Conservation (phyloP, 2,888 invertebrate genomes). For the Noctuana brunneofusca region DNA sequence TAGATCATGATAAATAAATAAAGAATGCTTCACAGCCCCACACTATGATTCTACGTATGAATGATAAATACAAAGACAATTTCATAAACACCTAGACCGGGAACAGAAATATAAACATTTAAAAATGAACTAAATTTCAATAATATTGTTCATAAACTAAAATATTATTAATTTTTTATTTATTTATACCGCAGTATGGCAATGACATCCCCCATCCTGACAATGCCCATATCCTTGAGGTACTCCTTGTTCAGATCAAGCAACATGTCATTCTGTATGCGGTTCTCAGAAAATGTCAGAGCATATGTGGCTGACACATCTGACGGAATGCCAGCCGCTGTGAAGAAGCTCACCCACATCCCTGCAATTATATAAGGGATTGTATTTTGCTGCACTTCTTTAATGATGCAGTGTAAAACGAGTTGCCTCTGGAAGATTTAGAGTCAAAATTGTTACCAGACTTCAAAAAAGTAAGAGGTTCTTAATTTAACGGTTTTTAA, state of each 20-base stretch:
- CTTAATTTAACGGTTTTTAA: too few species aligned
- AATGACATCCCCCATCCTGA: constrained; percentile 87
- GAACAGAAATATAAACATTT: too few species aligned
- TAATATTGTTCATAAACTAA: neutral
- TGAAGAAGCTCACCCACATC: constrained; percentile 94
- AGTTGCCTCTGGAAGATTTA: neutral
- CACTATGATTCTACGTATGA: too few species aligned
- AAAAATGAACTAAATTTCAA: neutral
- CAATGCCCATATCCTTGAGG: constrained; percentile 93
- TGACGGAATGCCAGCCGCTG: constrained; percentile 91
- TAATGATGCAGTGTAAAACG: neutral
- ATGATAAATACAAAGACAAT: too few species aligned
- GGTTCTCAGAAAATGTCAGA: constrained; percentile 92
- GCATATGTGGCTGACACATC: constrained; percentile 92
- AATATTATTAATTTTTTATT: too few species aligned
- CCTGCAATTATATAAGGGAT: constrained; percentile 58
- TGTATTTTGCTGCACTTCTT: too few species aligned
- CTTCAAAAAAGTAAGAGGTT: too few species aligned
- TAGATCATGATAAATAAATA: too few species aligned
- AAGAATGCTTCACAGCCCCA: too few species aligned
- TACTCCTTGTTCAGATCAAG: constrained; percentile 94
- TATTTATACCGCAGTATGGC: constrained; percentile 86
- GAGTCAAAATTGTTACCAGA: too few species aligned
- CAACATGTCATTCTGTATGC: constrained; percentile 93
- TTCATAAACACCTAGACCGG: too few species aligned